Evolutionary conservation across 2,888 invertebrate species (phyloP).

Genomic region (Dysmachus trigonus): DNA sequence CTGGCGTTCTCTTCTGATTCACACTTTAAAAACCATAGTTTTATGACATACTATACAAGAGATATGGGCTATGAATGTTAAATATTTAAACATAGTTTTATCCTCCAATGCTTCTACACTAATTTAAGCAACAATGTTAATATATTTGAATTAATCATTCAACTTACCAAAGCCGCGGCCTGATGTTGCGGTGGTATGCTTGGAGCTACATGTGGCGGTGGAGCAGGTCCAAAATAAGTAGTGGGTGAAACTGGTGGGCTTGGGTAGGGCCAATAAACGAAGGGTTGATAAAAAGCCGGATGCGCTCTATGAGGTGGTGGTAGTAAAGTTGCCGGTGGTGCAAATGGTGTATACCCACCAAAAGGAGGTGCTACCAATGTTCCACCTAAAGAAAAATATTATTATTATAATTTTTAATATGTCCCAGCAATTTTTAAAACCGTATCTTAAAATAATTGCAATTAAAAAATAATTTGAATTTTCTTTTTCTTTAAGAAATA

Average conservation of each 20-base stretch:
- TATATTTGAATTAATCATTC: not conserved
- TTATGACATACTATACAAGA: too few relatives aligned
- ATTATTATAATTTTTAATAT: not conserved
- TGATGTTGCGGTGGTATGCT: conserved; percentile 50
- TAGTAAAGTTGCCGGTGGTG: conserved; percentile 67
- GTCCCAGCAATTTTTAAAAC: not conserved
- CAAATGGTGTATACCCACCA: conserved; percentile 60
- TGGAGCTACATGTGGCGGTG: conserved; percentile 55
- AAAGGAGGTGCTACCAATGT: conserved; percentile 67
- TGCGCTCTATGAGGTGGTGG: conserved; percentile 67
- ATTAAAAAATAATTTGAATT: not conserved
- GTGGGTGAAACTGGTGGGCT: conserved; percentile 94
- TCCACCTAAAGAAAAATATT: conserved; percentile 65
- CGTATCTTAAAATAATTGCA: not conserved
- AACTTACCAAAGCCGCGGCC: conserved; percentile 57
- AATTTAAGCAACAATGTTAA: not conserved
- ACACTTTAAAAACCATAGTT: too few relatives aligned
- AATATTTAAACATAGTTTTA: not conserved
- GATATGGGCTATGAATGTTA: not conserved
- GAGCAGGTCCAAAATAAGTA: conserved; percentile 78
- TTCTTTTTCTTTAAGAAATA: not conserved
- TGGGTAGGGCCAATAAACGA: conserved; percentile 93
- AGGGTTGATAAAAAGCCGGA: conserved; percentile 70
- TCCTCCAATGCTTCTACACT: not conserved
- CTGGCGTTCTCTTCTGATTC: too few relatives aligned